These are phyloP conservation scores for Enteromius radiatus DNA, from an alignment of 2,797 vertebrate genomes.

Conservation along the genomic window DNA sequence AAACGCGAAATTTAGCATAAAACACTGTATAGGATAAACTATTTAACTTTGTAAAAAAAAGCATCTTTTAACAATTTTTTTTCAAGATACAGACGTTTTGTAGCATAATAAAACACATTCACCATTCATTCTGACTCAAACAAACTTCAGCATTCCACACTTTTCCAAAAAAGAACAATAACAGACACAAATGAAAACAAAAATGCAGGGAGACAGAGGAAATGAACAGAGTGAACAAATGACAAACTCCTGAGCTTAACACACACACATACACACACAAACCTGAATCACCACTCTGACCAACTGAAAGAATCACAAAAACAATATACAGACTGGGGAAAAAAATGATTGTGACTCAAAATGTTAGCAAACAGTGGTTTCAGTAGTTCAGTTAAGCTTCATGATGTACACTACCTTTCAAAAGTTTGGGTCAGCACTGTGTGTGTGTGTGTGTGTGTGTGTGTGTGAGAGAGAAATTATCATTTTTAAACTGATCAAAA, in stretches of 20 bases:
- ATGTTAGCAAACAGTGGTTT: not conserved
- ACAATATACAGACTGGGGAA: not conserved
- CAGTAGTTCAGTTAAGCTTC: not conserved
- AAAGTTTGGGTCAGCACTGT: not conserved
- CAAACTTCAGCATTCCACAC: not conserved
- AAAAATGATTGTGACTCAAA: not conserved
- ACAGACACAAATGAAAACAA: slow-evolving; percentile 24
- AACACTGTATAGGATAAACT: not conserved
- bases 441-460: not conserved
- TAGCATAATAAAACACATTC: not conserved
- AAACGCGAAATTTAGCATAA: not conserved
- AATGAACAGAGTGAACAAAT: not conserved
- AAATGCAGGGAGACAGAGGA: not conserved
- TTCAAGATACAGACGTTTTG: not conserved
- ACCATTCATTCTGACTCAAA: not conserved
- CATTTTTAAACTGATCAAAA: no score
- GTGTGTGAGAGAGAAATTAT: no score
- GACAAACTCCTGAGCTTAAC: not conserved
- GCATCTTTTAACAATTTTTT: not conserved
- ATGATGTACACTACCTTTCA: not conserved
- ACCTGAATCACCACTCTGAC: slow-evolving; percentile 32
- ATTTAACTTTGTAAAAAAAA: not conserved
- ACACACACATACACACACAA: not conserved
- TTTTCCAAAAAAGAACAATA: not conserved
- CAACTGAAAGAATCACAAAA: not conserved